Conservation (phyloP, 37 sponge, comb jelly and placozoan species). For the Halisarca cf. caerulea region DNA sequence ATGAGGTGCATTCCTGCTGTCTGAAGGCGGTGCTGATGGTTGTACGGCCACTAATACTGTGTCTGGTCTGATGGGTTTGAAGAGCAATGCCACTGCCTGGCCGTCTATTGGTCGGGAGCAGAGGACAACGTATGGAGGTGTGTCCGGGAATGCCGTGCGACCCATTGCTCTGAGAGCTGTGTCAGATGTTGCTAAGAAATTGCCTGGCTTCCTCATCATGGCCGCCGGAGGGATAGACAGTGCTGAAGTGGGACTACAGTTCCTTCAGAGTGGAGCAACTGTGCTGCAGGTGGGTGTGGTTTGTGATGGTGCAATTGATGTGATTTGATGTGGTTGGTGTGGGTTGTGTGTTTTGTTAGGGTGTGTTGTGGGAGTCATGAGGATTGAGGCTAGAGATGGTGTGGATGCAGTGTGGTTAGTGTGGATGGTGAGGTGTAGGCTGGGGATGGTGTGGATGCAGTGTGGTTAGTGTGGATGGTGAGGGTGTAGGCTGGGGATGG, state of each 20-base stretch:
- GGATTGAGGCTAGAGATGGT: not conserved
- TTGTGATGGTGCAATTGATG: too few species aligned
- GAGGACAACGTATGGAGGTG: constrained; percentile 89
- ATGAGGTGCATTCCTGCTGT: too few species aligned
- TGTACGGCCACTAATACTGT: constrained; percentile 95
- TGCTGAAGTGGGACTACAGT: constrained; percentile 90
- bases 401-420: not conserved
- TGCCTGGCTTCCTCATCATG: constrained; percentile 90
- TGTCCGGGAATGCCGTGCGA: constrained; percentile 87
- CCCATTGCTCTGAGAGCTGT: constrained; percentile 92
- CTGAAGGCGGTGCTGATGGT: constrained; percentile 94
- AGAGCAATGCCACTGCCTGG: constrained; percentile 69
- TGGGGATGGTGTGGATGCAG: too few species aligned
- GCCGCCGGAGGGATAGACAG: constrained; percentile 91
- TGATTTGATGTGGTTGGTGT: too few species aligned
- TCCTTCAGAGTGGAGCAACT: constrained; percentile 83
- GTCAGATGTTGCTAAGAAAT: constrained; percentile 72
- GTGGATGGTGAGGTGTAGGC: not conserved
- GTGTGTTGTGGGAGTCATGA: not conserved
- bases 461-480: too few species aligned
- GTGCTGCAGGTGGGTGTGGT: constrained; percentile 82
- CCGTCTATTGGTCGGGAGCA: constrained; percentile 80
- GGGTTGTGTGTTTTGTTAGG: constrained; percentile 6
- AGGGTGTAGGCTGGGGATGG: too few species aligned
- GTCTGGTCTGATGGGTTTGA: constrained; percentile 93